A percentile compares a stretch with the other conserved stretches of the same genome.
phyloP scores from a whole-genome alignment of 1,140 invertebrate species.

The Philotrypesis tridentata region DNA sequence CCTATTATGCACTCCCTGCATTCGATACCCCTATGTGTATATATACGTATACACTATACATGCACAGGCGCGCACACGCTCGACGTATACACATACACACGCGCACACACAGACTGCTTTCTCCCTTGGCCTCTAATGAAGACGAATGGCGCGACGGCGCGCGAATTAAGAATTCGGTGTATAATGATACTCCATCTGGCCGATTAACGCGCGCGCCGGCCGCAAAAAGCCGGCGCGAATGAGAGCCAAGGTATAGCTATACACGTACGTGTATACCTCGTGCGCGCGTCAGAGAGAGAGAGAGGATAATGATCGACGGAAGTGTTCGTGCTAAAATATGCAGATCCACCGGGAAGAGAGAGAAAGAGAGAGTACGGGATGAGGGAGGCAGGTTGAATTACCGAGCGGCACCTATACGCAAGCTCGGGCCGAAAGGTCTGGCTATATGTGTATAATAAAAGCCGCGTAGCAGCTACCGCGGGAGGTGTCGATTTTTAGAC shows the following conservation, averaged over 20 bases:
- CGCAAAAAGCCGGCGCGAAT: conserved; percentile 27
- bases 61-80: no score
- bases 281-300: conserved; percentile 45
- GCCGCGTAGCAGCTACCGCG: not conserved
- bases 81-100: no score
- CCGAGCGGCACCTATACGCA: conserved; percentile 52
- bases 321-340: conserved; percentile 74
- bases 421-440: not conserved
- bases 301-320: conserved; percentile 72
- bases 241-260: not conserved
- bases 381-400: conserved; percentile 62
- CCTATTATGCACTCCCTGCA: no score
- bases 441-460: no score
- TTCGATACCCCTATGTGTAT: no score
- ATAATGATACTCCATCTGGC: conserved; percentile 34
- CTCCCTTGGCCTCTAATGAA: conserved; percentile 37
- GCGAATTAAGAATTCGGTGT: conserved; percentile 39
- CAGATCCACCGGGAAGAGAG: conserved; percentile 62
- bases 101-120: not conserved
- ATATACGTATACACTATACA: no score
- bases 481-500: not conserved
- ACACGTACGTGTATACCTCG: not conserved
- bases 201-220: conserved; percentile 36
- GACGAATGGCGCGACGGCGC: conserved; percentile 38
- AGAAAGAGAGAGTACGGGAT: not conserved